A percentile compares a stretch with the other conserved stretches of the same genome.
Conservation (phyloP, 2,888 invertebrate genomes). For the Smittia sp. region DNA sequence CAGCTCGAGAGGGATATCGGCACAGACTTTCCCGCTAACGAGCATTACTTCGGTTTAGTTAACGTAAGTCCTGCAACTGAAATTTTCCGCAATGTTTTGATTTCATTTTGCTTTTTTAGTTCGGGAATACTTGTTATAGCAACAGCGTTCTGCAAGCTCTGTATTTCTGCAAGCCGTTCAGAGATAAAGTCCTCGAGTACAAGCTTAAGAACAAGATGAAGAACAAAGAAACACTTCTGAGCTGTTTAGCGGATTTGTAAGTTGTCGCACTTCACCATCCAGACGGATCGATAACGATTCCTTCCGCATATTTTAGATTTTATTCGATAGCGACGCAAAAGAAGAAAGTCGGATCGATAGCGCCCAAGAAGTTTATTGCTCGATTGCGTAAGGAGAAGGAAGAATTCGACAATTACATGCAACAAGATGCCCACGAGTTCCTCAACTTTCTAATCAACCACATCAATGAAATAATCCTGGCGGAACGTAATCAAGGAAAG, state of each 20-base stretch:
- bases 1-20: slow-evolving; percentile 99
- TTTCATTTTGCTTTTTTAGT: slow-evolving; percentile 67
- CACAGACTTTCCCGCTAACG: slow-evolving; percentile 96
- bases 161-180: slow-evolving; percentile 98
- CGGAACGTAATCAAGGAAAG: slow-evolving; percentile 56
- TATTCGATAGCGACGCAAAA: slow-evolving; percentile 99
- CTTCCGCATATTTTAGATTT: slow-evolving; percentile 56
- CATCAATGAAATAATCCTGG: slow-evolving; percentile 95
- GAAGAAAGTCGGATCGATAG: slow-evolving; percentile 98
- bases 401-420: slow-evolving; percentile 99
- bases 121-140: slow-evolving; percentile 99
- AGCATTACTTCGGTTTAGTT: slow-evolving; percentile 98
- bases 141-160: slow-evolving; percentile 99
- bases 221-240: slow-evolving; percentile 94
- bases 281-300: not conserved
- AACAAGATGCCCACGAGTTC: slow-evolving; percentile 99
- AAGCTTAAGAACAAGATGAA: slow-evolving; percentile 87
- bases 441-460: slow-evolving; percentile 98
- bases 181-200: slow-evolving; percentile 97
- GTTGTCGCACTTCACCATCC: not conserved
- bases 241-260: slow-evolving; percentile 90
- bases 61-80: slow-evolving; percentile 70
- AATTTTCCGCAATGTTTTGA: slow-evolving; percentile 29
- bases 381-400: slow-evolving; percentile 98
- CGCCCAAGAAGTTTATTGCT: slow-evolving; percentile 99